Conservation (phyloP, 2,888 invertebrate species). For the Frankliniella intonsa region DNA sequence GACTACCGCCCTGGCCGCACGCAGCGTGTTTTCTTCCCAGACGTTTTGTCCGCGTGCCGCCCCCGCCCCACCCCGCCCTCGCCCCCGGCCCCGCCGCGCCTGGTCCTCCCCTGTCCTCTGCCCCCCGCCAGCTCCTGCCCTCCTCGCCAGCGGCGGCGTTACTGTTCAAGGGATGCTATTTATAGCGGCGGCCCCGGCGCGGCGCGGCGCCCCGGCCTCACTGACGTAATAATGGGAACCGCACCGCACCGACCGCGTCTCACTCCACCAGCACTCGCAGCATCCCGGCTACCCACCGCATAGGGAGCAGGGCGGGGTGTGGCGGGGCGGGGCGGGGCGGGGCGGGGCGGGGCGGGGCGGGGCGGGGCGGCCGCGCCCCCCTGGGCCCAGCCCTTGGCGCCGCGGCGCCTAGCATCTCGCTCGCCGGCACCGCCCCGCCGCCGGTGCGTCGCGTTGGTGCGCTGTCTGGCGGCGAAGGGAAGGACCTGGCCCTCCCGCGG, state of each 20-base stretch:
- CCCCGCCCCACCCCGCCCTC: neutral
- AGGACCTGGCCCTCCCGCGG: too few species aligned
- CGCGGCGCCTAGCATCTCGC: too few species aligned
- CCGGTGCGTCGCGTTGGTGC: too few species aligned
- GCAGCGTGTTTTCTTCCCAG: conserved; percentile 6
- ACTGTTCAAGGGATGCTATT: conserved; percentile 20
- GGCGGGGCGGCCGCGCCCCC: too few species aligned
- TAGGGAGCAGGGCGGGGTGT: too few species aligned
- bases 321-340: too few species aligned
- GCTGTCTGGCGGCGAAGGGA: too few species aligned
- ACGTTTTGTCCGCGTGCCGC: conserved; percentile 9
- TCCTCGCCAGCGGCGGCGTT: neutral
- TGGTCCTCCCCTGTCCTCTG: neutral
- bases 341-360: too few species aligned
- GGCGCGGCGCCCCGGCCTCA: neutral
- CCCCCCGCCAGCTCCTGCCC: neutral
- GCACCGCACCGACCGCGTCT: neutral
- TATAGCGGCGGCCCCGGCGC: neutral
- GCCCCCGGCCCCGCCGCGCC: neutral
- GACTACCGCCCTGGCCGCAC: neutral
- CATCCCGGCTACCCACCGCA: neutral
- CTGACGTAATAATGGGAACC: conserved; percentile 21
- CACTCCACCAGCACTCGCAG: neutral
- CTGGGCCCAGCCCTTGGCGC: too few species aligned
- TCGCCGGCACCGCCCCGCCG: too few species aligned